Evolutionary conservation across 2,888 invertebrate genomes (phyloP), one percentile per base, ranked within the genome.

Genomic region (Panzeria rudis): DNA sequence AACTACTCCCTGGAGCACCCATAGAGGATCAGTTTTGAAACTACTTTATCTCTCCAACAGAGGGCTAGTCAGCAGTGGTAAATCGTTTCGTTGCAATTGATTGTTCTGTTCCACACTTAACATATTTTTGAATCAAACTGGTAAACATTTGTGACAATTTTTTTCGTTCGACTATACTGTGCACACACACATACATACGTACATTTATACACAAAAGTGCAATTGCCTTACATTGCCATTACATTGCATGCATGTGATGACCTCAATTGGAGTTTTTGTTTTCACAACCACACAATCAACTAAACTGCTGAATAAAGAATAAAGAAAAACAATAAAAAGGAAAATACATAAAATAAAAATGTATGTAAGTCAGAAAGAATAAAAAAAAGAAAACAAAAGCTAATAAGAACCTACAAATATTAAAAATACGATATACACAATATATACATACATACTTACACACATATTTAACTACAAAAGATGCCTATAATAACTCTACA

Each of bases 261-360:
- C 86, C 87, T 86, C 86, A 87, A 87, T 86, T 85, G 79, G 75
- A 82, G 86, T 86, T 86, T 86, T 82, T 86, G 72, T 86, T 81
- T 86, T 84, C 82, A 85, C 78, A 82, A 82, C 69, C 56, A 69
- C 47, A 44, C 61, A 52, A 11, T 54, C 17, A 75, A 69, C 54
- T 69, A 71, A 82, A 71, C 81, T 69, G 75, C 41, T 69, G 69
- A 69, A 69, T 69, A 69, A 75, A 69, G 59, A 52, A 35, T 9
- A 38, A 61, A 61, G 2, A 71, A 56, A 35, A 32, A 71, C 54
- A 66, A 56, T 29, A 64, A 76, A 76, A 50, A 44, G 25, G 35
- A 62, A 73, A 17, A 35, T 35, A 50, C 11, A 44, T 13, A 56
- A 71, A 35, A 38, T 15, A 56, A 78, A 47, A 61, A 20, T 61